Evolutionary conservation across 2,888 invertebrate genomes (phyloP).

Genomic region (Arrhopalites spinosus): DNA sequence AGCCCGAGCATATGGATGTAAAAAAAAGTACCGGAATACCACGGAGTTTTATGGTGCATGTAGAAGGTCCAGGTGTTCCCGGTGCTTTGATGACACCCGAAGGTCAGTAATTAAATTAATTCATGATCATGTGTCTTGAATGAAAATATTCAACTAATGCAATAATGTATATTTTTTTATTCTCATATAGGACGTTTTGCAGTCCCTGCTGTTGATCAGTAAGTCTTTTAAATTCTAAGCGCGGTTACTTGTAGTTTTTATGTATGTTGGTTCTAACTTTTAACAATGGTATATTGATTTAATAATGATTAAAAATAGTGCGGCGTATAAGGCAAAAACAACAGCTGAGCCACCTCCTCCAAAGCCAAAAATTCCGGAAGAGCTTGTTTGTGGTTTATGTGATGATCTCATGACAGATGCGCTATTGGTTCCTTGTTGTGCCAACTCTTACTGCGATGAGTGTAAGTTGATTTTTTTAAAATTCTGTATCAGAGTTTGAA

Average conservation of each 20-base stretch:
- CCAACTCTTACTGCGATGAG: slow-evolving; percentile 97
- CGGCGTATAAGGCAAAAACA: slow-evolving; percentile 71
- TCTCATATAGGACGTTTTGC: slow-evolving; percentile 67
- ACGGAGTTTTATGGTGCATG: slow-evolving; percentile 90
- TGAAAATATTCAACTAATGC: no score
- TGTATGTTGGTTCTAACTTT: no score
- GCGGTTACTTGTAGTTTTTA: no score
- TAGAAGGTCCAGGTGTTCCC: slow-evolving; percentile 84
- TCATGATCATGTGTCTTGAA: no score
- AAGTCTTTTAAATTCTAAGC: slow-evolving; percentile 60
- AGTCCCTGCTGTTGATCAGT: slow-evolving; percentile 87
- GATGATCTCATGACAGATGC: slow-evolving; percentile 91
- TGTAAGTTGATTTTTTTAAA: slow-evolving; percentile 69
- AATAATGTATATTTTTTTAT: no score
- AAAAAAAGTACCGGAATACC: slow-evolving; percentile 98
- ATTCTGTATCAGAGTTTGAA: no score
- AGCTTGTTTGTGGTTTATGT: slow-evolving; percentile 89
- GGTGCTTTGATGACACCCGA: slow-evolving; percentile 90
- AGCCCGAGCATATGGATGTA: slow-evolving; percentile 65
- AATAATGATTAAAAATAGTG: no score
- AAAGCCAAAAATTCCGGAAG: slow-evolving; percentile 77
- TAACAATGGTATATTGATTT: no score
- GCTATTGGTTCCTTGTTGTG: slow-evolving; percentile 97
- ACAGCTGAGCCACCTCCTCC: slow-evolving; percentile 57
- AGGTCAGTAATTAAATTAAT: slow-evolving; percentile 62